A percentile compares a stretch with the other conserved stretches of the same genome.
These are phyloP conservation scores for Vidua chalybeata DNA, from an alignment of 2,113 vertebrate genomes.

Conservation along the genomic window DNA sequence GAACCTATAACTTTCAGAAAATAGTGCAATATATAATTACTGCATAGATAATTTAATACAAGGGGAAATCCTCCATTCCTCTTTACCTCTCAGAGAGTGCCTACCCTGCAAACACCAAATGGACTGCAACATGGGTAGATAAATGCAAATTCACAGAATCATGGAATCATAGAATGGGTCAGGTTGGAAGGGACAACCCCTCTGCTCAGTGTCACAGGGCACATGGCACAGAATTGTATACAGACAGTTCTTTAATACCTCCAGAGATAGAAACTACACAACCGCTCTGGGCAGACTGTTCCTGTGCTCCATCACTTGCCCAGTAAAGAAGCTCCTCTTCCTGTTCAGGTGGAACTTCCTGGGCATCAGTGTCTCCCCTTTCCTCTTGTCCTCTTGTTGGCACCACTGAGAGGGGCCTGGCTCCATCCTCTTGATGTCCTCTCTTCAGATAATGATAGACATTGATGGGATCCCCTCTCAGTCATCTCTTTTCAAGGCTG, in stretches of 20 bases:
- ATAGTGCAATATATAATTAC: neutral
- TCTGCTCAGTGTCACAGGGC: neutral
- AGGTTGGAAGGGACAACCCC: neutral
- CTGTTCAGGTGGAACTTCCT: neutral
- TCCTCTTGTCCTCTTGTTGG: neutral
- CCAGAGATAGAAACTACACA: neutral
- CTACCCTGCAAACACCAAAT: neutral
- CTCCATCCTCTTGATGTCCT: neutral
- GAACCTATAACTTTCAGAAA: neutral
- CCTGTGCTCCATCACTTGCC: neutral
- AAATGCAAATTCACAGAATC: neutral
- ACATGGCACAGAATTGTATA: neutral
- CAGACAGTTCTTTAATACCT: neutral
- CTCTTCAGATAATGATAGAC: neutral
- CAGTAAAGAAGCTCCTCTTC: neutral
- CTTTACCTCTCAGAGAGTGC: neutral
- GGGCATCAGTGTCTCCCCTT: neutral
- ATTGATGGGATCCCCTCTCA: neutral
- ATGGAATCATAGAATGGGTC: neutral
- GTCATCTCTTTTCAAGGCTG: rapidly evolving
- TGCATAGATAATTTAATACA: neutral
- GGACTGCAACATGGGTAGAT: neutral
- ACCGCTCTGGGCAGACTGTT: neutral
- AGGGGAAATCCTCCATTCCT: neutral
- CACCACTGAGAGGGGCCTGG: neutral